phyloP scores from a whole-genome alignment of 1,140 invertebrate genomes.

The Hermatobates lingyangjiaoensis region DNA sequence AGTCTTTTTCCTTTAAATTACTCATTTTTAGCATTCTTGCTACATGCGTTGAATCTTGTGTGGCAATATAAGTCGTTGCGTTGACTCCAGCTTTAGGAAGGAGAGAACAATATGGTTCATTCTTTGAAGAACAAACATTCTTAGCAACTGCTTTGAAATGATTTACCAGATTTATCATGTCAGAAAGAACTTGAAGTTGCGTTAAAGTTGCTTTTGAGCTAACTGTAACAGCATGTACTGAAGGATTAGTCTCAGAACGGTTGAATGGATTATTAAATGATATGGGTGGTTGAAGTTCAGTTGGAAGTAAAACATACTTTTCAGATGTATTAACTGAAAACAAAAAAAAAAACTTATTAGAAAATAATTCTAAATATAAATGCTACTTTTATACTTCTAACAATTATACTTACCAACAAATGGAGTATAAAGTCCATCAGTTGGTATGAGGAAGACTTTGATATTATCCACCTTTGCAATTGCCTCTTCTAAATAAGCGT shows the following conservation, averaged over 20 bases:
- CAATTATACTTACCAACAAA: not conserved
- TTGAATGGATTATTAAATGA: slow-evolving; percentile 5
- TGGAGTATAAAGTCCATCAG: slow-evolving; percentile 3
- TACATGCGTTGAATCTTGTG: not conserved
- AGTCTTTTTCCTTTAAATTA: slow-evolving; percentile 2
- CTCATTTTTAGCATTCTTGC: slow-evolving; percentile 4
- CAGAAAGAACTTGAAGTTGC: slow-evolving; percentile 2
- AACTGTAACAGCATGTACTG: not conserved
- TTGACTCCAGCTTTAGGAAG: slow-evolving; percentile 1
- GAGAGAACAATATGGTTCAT: slow-evolving; percentile 2
- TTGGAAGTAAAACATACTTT: slow-evolving; percentile 2
- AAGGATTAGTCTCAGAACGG: not conserved
- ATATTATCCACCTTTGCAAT: too few relatives aligned
- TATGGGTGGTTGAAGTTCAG: slow-evolving; percentile 1
- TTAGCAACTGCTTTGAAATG: slow-evolving; percentile 7
- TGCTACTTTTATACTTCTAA: not conserved
- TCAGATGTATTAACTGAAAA: not conserved
- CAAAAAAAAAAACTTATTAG: not conserved
- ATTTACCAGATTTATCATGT: slow-evolving; percentile 6
- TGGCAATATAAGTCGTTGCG: not conserved
- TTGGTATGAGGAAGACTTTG: slow-evolving; percentile 3
- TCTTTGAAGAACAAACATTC: slow-evolving; percentile 4
- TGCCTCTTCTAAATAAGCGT: too few relatives aligned
- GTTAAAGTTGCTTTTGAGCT: slow-evolving; percentile 1
- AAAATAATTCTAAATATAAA: not conserved